Evolutionary conservation across 1,140 invertebrate species (phyloP).

Genomic region (Microvelia longipes): DNA sequence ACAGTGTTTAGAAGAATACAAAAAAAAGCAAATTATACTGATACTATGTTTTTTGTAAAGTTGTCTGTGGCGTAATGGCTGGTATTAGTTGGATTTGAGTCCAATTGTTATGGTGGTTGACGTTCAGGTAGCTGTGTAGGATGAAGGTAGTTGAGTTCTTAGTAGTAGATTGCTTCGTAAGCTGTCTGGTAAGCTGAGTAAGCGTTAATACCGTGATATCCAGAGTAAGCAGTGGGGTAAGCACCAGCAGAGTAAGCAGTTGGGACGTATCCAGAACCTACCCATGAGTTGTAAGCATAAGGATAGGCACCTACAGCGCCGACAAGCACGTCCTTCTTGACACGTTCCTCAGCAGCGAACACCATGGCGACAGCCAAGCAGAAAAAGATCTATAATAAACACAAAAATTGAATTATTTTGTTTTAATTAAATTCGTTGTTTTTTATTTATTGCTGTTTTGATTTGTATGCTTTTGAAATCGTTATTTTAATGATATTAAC

Average conservation of each 20-base stretch:
- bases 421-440: too few species aligned
- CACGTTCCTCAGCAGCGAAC: constrained; percentile 9
- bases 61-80: too few species aligned
- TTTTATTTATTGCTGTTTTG: too few species aligned
- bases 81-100: too few species aligned
- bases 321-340: constrained; percentile 14
- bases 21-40: too few species aligned
- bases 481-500: too few species aligned
- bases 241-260: background rate
- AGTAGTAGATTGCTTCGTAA: background rate
- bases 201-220: too few species aligned
- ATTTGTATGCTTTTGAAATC: too few species aligned
- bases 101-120: background rate
- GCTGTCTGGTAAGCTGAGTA: constrained; percentile 1
- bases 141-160: background rate
- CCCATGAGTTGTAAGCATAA: background rate
- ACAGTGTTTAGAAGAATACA: too few species aligned
- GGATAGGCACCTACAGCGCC: constrained; percentile 7
- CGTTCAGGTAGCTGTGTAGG: background rate
- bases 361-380: constrained; percentile 11
- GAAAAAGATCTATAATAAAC: background rate
- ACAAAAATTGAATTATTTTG: background rate
- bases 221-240: constrained; percentile 8
- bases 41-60: too few species aligned
- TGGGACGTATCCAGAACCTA: background rate